Base-by-base conservation (phyloP, 2,113 vertebrate genomes). In the Pangasianodon gigas region DNA sequence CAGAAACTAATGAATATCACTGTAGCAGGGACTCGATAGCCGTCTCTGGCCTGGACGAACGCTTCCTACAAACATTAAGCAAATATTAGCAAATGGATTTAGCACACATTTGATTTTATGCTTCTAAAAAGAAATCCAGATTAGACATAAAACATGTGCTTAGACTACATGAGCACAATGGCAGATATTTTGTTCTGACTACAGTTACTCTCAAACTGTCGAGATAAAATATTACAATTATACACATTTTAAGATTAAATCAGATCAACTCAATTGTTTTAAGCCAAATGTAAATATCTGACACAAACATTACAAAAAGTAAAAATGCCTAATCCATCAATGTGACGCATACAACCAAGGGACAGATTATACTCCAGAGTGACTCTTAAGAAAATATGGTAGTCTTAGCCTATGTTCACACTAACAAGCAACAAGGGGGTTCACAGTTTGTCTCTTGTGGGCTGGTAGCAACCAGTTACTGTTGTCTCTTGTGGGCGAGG, bases 21-120 rank as follows among this genome's bases (percentile, higher is more conserved):
- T 99, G 98, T 93, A 99, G 97, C 91, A 99, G 96, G 71, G 98
- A 98, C 91, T 99, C 98, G 92, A 98, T 97, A 91, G 96, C 97
- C 6, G 97, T 95, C 89, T 98, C 98, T 86, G 98, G 97, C 93
- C 98, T 98, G 91, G 97, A 94, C 54, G 98, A 98, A 90, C 97
- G 97, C 96, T 99, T 99, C 96, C 98, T 99, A 60, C 13, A 65
- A 88, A 93, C 16, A 84, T 11, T 10, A n/a, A n/a, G n/a, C 37
- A 87, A 62, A 74, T 26, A 46, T 69, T 44, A n/a, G 16, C n/a
- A n/a, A 19, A 29, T 60, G 19, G 54, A 32, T 74, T 74, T 21
- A 41, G 48, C 2, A 54, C 8, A 37, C 44, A 48, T 10, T 29
- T 26, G 71, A 71, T 14, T 67, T 71, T 6, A 37, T 2, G 3